phyloP scores from a whole-genome alignment of 1,140 invertebrate species.

The Neuroterus valhalla region DNA sequence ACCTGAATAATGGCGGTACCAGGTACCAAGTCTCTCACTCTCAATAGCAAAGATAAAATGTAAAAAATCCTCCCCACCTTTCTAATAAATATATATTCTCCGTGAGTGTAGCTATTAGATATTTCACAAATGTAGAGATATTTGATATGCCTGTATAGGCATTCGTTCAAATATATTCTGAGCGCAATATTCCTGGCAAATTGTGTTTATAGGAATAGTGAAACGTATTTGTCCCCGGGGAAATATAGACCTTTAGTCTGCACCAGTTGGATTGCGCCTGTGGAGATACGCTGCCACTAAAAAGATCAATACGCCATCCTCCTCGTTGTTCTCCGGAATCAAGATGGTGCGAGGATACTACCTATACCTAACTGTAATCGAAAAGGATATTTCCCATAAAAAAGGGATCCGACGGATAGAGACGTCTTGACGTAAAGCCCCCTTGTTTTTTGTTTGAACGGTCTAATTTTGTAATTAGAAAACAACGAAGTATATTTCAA shows the following conservation, averaged over 20 bases:
- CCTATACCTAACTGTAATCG: slow-evolving; percentile 51
- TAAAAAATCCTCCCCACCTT: too few relatives aligned
- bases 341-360: slow-evolving; percentile 66
- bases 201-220: slow-evolving; percentile 75
- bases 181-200: slow-evolving; percentile 70
- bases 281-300: slow-evolving; percentile 71
- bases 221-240: slow-evolving; percentile 73
- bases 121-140: slow-evolving; percentile 40
- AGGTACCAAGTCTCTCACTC: too few relatives aligned
- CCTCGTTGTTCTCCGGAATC: slow-evolving; percentile 65
- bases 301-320: slow-evolving; percentile 75
- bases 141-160: slow-evolving; percentile 37
- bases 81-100: neutral
- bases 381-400: slow-evolving; percentile 55
- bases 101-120: neutral
- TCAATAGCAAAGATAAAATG: too few relatives aligned
- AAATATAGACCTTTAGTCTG: slow-evolving; percentile 74
- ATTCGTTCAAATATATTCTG: slow-evolving; percentile 59
- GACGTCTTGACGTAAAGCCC: slow-evolving; percentile 35
- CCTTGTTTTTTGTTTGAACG: neutral
- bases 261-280: slow-evolving; percentile 70
- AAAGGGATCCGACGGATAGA: slow-evolving; percentile 49
- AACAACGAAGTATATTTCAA: too few relatives aligned
- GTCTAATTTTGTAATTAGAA: neutral
- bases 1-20: neutral